Evolutionary conservation across 1,140 invertebrate genomes (phyloP), one percentile per base, ranked within the genome.

Genomic region (Pseudomyrmex sp.): DNA sequence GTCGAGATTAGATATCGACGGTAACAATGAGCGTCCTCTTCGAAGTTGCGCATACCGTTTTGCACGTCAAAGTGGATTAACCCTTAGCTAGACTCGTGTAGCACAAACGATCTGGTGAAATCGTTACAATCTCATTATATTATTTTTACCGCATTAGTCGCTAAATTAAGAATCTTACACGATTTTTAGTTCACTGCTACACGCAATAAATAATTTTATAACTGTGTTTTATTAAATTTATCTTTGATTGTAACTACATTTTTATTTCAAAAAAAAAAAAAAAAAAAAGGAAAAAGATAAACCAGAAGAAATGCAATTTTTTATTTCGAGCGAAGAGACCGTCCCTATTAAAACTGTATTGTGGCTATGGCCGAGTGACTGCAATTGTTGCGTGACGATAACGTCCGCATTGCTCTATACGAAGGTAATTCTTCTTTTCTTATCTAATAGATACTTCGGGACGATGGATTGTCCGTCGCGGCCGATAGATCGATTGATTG

Each of bases 1-100:
- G 66, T 48, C 44, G 56, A 86, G 85, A 87, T 87, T 87, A 87
- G 84, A 87, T 87, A 83, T 87, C 84, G 70, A 72, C 77, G 84
- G 63, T 70, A 86, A 85, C 84, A 72, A 87, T 87, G 65, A 70
- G 23, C 59, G 59, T 62, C 46, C 69, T 48, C 13, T 12, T 13
- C 48, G 35, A 63, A 82, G 4, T 63, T 44, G 69, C 59, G 50
- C 79, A 13, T 2, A 15, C 20, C 23, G 54, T 44, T 59, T 75
- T 62, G 18, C 61, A 44, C 35, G 70, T 44, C 69, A 2, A 44
- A 50, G 59, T 48, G 44, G 20, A 80, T 80, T 59, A 70, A 59
- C 12, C 23, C 54, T 61, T 69, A 58, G 65, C 23, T 44, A 26
- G 12, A 9, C 54, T 79, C 54, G 58, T 54, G 46, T 23, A 62